These are phyloP conservation scores for Cephus runcator DNA, from an alignment of 2,888 invertebrate species.

Conservation along the genomic window DNA sequence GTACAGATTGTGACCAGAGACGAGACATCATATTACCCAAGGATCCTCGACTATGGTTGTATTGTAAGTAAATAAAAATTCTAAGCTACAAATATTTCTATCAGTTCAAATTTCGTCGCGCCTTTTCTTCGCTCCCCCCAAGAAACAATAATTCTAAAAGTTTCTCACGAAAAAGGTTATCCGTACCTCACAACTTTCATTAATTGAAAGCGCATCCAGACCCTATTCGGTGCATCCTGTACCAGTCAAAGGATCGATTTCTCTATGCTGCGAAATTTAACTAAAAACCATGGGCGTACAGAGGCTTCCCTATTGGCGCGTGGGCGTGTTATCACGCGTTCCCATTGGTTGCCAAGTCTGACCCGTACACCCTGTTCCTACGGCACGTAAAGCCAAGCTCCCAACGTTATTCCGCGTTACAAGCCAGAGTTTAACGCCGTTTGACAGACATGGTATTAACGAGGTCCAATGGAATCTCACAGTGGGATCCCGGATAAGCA, in stretches of 20 bases:
- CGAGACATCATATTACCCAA: conserved; percentile 35
- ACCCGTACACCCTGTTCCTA: background rate
- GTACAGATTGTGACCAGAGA: conserved; percentile 6
- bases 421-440: background rate
- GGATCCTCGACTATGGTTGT: conserved; percentile 61
- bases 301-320: conserved; percentile 56
- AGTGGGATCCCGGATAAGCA: background rate
- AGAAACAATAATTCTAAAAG: background rate
- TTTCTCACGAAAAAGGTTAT: background rate
- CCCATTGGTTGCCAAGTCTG: conserved; percentile 40
- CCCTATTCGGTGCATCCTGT: too few relatives aligned
- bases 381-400: background rate
- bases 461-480: background rate
- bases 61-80: conserved; percentile 49
- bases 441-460: background rate
- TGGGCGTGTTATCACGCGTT: conserved; percentile 54
- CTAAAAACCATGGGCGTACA: conserved; percentile 63
- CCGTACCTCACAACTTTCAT: accelerated
- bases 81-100: background rate
- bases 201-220: background rate
- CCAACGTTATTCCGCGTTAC: background rate
- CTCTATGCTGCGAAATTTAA: conserved; percentile 13
- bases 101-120: background rate
- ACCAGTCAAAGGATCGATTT: background rate
- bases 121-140: background rate